Evolutionary conservation across 2,797 vertebrate species (phyloP).

Genomic region (Peromyscus melanophrys): DNA sequence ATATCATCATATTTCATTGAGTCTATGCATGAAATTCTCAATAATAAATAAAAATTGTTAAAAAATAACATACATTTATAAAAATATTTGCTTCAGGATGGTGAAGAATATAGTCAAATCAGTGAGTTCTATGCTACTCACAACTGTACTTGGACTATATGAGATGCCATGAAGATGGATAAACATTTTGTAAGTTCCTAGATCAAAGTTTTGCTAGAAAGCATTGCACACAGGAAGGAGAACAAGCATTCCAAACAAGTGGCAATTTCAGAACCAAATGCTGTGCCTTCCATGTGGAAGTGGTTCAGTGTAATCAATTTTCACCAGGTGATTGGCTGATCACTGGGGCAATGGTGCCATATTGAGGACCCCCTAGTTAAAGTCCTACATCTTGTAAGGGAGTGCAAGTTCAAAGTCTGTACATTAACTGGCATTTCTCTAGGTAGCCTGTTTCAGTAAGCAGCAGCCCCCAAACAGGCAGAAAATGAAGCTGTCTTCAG

Average conservation of each 20-base stretch:
- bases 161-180: background rate
- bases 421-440: background rate
- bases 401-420: background rate
- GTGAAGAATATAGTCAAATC: background rate
- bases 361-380: background rate
- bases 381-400: background rate
- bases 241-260: background rate
- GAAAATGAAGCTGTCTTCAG: background rate
- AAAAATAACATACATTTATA: background rate
- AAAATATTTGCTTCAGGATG: background rate
- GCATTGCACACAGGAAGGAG: background rate
- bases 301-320: background rate
- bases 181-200: background rate
- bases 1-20: background rate
- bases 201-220: background rate
- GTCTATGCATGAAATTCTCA: background rate
- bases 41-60: background rate
- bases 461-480: background rate
- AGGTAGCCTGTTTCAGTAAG: background rate
- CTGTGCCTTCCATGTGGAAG: background rate
- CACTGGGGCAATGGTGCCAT: rapidly evolving
- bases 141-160: background rate
- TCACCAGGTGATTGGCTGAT: background rate
- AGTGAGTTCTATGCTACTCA: background rate
- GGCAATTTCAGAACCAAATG: background rate